Conservation (phyloP, 2,888 invertebrate species). For the Lumbricus terrestris region DNA sequence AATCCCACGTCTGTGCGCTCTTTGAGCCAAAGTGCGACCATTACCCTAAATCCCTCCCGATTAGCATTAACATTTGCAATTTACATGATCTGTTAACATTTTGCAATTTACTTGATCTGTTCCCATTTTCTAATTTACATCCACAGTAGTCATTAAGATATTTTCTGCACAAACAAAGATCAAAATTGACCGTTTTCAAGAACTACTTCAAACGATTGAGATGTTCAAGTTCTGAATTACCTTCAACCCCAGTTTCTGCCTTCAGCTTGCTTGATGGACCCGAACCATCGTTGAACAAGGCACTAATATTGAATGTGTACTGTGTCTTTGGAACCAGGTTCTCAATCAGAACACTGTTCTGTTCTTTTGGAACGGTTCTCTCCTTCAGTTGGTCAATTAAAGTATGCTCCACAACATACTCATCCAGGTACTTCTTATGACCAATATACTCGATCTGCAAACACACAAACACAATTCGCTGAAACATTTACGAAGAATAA, state of each 20-base stretch:
- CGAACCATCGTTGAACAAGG: slow-evolving; percentile 48
- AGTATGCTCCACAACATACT: slow-evolving; percentile 41
- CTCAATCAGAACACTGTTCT: slow-evolving; percentile 44
- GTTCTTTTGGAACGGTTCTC: slow-evolving; percentile 42
- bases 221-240: slow-evolving; percentile 30
- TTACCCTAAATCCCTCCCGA: no score
- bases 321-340: slow-evolving; percentile 52
- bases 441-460: slow-evolving; percentile 49
- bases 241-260: slow-evolving; percentile 45
- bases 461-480: background rate
- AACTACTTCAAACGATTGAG: background rate
- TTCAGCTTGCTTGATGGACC: slow-evolving; percentile 45
- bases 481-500: background rate
- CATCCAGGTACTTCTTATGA: slow-evolving; percentile 47
- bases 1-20: no score
- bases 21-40: no score
- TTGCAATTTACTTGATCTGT: background rate
- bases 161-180: background rate
- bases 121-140: background rate
- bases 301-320: slow-evolving; percentile 54
- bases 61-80: no score
- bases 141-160: background rate
- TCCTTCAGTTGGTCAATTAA: slow-evolving; percentile 36
- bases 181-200: background rate
- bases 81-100: no score